Conservation (phyloP, 1,140 invertebrate species). For the Listronotus oregonensis region DNA sequence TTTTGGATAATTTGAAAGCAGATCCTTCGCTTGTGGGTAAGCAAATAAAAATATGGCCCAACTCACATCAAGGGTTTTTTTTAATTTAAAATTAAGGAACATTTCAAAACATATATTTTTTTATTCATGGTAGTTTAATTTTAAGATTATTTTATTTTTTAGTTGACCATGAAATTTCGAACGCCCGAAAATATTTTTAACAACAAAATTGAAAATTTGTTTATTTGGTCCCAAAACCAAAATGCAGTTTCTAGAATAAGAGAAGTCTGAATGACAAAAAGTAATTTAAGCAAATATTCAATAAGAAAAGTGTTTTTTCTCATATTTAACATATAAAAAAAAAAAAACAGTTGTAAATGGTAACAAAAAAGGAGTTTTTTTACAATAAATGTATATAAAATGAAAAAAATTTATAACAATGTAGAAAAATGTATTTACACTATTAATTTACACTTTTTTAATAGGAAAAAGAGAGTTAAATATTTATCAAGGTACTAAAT, state of each 20-base stretch:
- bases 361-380: no score
- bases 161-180: conserved; percentile 23
- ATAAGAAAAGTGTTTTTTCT: conserved; percentile 19
- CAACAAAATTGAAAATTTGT: conserved; percentile 43
- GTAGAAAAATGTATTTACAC: no score
- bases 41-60: background rate
- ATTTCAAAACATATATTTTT: no score
- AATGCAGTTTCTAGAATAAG: conserved; percentile 29
- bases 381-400: no score
- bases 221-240: conserved; percentile 34
- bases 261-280: conserved; percentile 30
- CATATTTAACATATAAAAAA: background rate
- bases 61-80: no score
- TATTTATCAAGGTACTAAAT: no score
- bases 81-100: no score
- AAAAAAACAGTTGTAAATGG: no score
- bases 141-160: background rate
- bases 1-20: conserved; percentile 43
- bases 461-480: no score
- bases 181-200: conserved; percentile 39
- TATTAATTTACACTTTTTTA: no score
- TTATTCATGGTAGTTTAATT: no score
- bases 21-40: conserved; percentile 42
- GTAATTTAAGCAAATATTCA: conserved; percentile 1
- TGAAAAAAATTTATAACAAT: no score